Evolutionary conservation across 2,113 vertebrate genomes (phyloP), one percentile per base, ranked within the genome.

Genomic region (Alosa alosa): DNA sequence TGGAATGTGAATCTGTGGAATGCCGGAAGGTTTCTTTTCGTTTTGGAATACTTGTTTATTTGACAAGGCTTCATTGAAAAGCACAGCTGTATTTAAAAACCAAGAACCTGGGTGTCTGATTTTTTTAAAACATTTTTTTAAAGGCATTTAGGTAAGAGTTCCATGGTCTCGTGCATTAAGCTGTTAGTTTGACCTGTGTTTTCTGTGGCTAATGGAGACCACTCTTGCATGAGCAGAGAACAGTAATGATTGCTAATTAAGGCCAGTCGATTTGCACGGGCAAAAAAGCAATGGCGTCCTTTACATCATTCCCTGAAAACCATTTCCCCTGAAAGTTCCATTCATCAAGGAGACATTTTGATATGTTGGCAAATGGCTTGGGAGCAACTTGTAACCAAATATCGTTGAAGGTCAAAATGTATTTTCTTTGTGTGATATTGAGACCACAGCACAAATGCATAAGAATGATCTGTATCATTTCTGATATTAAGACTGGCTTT

Each of bases 201-300:
- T 78, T 78, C 72, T 10, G 11, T 36, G 11, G 31, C 11, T 10
- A 85, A 85, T 45, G 47, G 47, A 41, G 78, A 11, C 44, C 15
- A 22, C 25, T 13, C 41, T 50, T 55, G 72, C 78, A 72, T 52
- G 68, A 78, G 50, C 68, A 84, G 68, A 84, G 57, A 84, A 18
- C 64, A 31, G 46, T 18, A 84, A 84, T 78, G 84, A 85, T 81
- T 41, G 72, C 46, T 78, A 81, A 81, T 52, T 85, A 85, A 85
- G 41, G 17, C 72, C 72, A 52, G 68, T 50, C 45, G 46, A 81
- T 78, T 49, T 81, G 72, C 47, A 20, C 25, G 36, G 17, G 64
- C 55, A 60, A 68, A 84, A 68, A 57, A 68, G 45, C 18, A 78
- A 78, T 41, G 31, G 72, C 3, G 36, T 78, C 72, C 36, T 39